A percentile compares a stretch with the other conserved stretches of the same genome.
Evolutionary conservation across 2,888 invertebrate species (phyloP).

Genomic region (Tenthredo distinguenda): DNA sequence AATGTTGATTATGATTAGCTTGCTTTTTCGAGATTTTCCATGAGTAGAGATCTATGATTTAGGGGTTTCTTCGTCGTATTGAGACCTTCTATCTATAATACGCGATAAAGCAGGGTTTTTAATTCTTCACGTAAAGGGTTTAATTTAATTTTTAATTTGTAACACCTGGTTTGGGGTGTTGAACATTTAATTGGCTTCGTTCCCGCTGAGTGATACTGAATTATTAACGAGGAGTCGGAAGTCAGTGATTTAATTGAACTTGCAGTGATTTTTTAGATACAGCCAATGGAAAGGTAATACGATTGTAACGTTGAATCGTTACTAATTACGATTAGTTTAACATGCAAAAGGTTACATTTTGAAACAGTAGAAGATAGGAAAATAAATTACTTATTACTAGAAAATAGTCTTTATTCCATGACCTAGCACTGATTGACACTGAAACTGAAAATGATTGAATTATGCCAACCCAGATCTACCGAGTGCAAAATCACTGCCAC

Average conservation of each 20-base stretch:
- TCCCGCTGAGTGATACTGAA: not conserved
- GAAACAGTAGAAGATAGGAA: not conserved
- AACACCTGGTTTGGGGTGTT: not conserved
- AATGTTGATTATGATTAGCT: not conserved
- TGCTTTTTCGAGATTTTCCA: not conserved
- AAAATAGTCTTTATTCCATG: not conserved
- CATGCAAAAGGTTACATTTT: not conserved
- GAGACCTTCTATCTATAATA: not conserved
- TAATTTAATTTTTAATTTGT: not conserved
- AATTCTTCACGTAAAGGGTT: not conserved
- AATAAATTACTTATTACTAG: not conserved
- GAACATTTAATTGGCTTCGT: not conserved
- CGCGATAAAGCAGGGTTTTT: not conserved
- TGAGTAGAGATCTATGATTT: not conserved
- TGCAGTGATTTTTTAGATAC: not conserved
- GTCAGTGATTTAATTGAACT: not conserved
- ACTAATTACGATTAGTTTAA: not conserved
- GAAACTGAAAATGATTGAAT: not conserved
- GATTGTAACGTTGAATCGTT: not conserved
- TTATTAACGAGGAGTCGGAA: not conserved
- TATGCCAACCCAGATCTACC: not conserved
- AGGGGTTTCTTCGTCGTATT: not conserved
- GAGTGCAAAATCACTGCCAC: not conserved
- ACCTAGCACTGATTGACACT: not conserved
- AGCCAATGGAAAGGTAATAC: not conserved